Evolutionary conservation across 2,888 invertebrate species (phyloP), one percentile per base, ranked within the genome.

Genomic region (Drosophila mimica): DNA sequence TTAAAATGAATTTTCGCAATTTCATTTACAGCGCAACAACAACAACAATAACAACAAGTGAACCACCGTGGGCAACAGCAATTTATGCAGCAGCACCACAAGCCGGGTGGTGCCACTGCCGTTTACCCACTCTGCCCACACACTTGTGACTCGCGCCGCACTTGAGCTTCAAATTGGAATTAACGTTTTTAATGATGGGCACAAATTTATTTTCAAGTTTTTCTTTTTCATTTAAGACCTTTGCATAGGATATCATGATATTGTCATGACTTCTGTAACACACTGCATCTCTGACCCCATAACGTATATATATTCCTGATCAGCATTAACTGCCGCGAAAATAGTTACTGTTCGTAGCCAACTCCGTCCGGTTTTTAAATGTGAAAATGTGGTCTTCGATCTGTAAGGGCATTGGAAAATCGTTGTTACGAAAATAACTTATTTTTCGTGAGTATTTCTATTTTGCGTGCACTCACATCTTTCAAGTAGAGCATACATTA

Each of bases 121-220:
- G 40, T 34, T 46, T 49, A 28, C 28, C 40, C 61, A 43, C 33
- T 48, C 33, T 1, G 34, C 38, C 61, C 17, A 11, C 43, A 20
- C 43, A 57, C 57, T 28, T 30, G 58, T 63, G 51, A 53, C 43
- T 70, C 62, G 52, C 66, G 48, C 53, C 74, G 71, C 77, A 70
- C 82, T 83, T 63, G 80, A 80, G 79, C 74, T 76, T 85, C 67
- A 89, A 89, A 91, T 91, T 77, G 83, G 90, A 91, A 90, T 91
- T 91, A 90, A 87, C 85, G 86, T 89, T 91, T 91, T 92, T 90
- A 91, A 91, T 91, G 90, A 91, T 90, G 85, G 79, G 72, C 85
- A 76, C 63, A 62, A 64, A 74, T 64, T 80, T 76, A 46, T 64
- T 40, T 64, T 68, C 46, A 15, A 33, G 25, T 28, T 28, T 49